phyloP scores from a whole-genome alignment of 2,113 vertebrate genomes.

The Zapornia atra region DNA sequence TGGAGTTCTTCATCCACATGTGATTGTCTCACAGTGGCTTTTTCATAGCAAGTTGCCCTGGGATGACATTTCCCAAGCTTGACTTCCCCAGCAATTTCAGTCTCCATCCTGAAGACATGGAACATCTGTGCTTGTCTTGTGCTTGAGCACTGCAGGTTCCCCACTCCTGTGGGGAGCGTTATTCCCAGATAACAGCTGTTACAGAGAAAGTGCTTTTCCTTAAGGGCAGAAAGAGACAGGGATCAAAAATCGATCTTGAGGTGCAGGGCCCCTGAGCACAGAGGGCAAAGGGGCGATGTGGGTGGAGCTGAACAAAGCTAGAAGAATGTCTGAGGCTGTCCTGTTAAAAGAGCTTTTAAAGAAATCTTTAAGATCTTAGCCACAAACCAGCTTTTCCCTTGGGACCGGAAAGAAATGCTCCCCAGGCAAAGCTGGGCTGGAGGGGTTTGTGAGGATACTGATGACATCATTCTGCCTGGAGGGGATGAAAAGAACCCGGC shows the following conservation, averaged over 20 bases:
- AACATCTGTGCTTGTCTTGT: not conserved
- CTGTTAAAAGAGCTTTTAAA: not conserved
- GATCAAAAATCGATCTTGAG: fast-evolving
- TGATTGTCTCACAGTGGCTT: not conserved
- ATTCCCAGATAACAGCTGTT: not conserved
- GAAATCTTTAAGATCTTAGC: not conserved
- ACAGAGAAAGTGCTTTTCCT: not conserved
- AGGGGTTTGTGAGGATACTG: not conserved
- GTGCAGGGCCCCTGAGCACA: not conserved
- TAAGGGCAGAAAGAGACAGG: not conserved
- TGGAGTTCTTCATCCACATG: not conserved
- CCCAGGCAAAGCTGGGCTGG: not conserved
- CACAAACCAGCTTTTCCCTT: not conserved
- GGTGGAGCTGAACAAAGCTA: not conserved
- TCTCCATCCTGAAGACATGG: not conserved
- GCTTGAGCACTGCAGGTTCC: not conserved
- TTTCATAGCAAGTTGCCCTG: not conserved
- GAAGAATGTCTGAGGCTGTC: not conserved
- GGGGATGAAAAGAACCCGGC: not conserved
- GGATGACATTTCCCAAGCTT: not conserved
- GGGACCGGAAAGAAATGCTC: not conserved
- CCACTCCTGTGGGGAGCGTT: fast-evolving
- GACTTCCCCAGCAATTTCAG: not conserved
- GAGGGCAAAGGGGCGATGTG: fast-evolving
- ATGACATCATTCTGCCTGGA: not conserved